A percentile compares a stretch with the other conserved stretches of the same genome.
Evolutionary conservation across 53 echinoderm and acorn worm genomes (phyloP).

Genomic region (Echinometra lucunter): DNA sequence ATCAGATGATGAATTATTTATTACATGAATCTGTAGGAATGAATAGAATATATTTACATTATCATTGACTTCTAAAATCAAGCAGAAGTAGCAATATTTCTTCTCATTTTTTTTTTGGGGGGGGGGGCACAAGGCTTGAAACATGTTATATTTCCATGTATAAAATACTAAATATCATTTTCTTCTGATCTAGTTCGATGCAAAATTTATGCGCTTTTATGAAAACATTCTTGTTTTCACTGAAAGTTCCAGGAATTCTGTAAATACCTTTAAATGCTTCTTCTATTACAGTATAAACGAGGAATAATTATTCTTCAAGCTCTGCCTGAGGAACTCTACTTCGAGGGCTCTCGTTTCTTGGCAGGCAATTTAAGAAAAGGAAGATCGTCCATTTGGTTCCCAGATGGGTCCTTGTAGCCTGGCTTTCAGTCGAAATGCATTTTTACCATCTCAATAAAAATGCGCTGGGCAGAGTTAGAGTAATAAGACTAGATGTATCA

Average conservation of each 20-base stretch:
- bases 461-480: not conserved
- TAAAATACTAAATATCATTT: no score
- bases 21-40: no score
- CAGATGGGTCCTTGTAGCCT: not conserved
- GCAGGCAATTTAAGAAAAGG: slow-evolving; percentile 10
- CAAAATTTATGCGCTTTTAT: not conserved
- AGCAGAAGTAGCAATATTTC: no score
- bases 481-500: not conserved
- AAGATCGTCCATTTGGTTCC: slow-evolving; percentile 45
- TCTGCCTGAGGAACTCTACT: slow-evolving; percentile 17
- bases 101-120: no score
- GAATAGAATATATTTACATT: no score
- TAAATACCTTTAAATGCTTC: not conserved
- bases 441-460: not conserved
- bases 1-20: no score
- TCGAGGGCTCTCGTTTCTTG: not conserved
- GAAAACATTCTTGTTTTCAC: not conserved
- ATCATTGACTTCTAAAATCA: no score
- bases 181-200: no score
- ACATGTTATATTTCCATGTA: no score
- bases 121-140: no score
- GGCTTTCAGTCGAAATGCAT: not conserved
- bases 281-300: not conserved
- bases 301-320: not conserved
- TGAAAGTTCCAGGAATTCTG: not conserved